Conservation (phyloP, 1,140 invertebrate species). For the Drosophila busckii region DNA sequence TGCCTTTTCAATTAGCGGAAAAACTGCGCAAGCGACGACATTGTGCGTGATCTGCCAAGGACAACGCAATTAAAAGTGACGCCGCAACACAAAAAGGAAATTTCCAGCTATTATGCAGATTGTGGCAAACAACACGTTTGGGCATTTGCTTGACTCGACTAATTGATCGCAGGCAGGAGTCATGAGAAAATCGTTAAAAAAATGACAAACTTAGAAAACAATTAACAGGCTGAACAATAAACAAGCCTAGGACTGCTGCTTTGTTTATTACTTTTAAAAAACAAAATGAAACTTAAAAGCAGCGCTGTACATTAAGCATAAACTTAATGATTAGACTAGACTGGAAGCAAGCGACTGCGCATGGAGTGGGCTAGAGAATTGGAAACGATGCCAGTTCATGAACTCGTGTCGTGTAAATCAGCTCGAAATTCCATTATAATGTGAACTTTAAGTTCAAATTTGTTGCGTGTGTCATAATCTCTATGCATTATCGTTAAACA, state of each 20-base stretch:
- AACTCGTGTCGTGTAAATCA: constrained; percentile 70
- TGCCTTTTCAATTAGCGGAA: constrained; percentile 56
- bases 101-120: constrained; percentile 17
- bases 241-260: too few species aligned
- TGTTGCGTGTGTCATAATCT: constrained; percentile 71
- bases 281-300: too few species aligned
- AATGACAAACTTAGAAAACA: too few species aligned
- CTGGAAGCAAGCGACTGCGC: constrained; percentile 20
- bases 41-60: constrained; percentile 15
- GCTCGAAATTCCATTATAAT: constrained; percentile 74
- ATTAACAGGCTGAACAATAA: too few species aligned
- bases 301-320: too few species aligned
- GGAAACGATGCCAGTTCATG: constrained; percentile 59
- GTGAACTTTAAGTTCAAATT: constrained; percentile 69
- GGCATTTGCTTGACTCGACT: constrained; percentile 7
- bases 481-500: constrained; percentile 58
- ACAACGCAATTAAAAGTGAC: constrained; percentile 21
- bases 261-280: constrained; percentile 4
- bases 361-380: constrained; percentile 10
- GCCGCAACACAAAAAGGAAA: constrained; percentile 17
- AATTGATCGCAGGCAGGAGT: constrained; percentile 35
- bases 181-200: constrained; percentile 20
- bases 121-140: constrained; percentile 17
- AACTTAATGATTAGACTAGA: not conserved
- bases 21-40: constrained; percentile 54